Evolutionary conservation across 1,140 invertebrate species (phyloP).

Genomic region (Caenorhabditis remanei): DNA sequence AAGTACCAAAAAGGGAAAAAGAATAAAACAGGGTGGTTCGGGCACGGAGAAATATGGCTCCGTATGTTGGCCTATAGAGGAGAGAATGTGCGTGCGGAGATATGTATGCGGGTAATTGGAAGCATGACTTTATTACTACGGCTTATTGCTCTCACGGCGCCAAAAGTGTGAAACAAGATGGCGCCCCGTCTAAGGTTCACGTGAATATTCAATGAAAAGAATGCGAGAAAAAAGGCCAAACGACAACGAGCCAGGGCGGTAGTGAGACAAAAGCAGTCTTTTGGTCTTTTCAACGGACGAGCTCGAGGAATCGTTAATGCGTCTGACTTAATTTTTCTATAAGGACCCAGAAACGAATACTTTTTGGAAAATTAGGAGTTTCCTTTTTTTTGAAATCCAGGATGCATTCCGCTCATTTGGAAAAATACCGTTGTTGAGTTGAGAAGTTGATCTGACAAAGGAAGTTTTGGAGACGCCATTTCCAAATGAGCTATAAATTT

Average conservation of each 20-base stretch:
- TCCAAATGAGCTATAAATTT: no score
- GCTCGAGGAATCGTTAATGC: not conserved
- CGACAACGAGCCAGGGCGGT: not conserved
- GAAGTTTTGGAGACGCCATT: no score
- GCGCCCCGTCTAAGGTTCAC: slow-evolving; percentile 21
- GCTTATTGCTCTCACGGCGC: slow-evolving; percentile 4
- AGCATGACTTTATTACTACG: not conserved
- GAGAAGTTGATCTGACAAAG: no score
- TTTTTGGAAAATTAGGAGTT: no score
- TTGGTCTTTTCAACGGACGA: not conserved
- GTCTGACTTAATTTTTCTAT: not conserved
- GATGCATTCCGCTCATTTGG: no score
- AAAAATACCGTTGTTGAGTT: no score
- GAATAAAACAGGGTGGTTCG: not conserved
- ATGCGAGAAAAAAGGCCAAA: not conserved
- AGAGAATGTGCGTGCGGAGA: not conserved
- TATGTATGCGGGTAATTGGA: not conserved
- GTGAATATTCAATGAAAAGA: slow-evolving; percentile 41
- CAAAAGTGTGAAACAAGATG: slow-evolving; percentile 32
- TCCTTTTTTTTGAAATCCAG: no score
- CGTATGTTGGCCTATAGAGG: not conserved
- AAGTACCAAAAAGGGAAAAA: not conserved
- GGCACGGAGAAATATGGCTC: not conserved
- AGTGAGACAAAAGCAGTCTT: not conserved
- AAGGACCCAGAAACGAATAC: no score